Evolutionary conservation across 2,888 invertebrate genomes (phyloP).

Genomic region (Smittia sp.): DNA sequence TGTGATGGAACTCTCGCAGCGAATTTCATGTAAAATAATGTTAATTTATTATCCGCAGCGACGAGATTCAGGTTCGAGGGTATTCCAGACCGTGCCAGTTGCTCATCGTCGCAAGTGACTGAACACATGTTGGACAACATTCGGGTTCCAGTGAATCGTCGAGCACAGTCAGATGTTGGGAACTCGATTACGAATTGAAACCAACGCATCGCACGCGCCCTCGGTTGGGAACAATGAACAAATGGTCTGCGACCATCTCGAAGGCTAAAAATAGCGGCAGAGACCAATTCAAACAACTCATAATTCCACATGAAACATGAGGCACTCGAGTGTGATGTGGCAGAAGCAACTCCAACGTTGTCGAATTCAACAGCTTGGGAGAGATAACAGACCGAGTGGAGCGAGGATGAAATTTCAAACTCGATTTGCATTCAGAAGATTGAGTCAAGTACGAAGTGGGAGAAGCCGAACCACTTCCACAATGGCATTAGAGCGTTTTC

Average conservation of each 20-base stretch:
- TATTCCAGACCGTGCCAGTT: slow-evolving; percentile 32
- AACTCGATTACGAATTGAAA: not conserved
- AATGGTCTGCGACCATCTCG: slow-evolving; percentile 3
- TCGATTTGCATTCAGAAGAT: not conserved
- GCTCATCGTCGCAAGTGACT: slow-evolving; percentile 15
- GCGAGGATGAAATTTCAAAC: not conserved
- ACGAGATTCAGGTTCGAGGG: not conserved
- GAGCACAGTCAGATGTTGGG: not conserved
- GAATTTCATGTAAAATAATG: slow-evolving; percentile 10
- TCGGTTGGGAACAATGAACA: not conserved
- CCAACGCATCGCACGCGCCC: slow-evolving; percentile 36
- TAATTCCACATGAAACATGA: too few relatives aligned
- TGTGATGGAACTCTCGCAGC: not conserved
- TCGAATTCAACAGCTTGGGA: slow-evolving; percentile 36
- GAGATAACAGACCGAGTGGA: not conserved
- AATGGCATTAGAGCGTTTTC: too few relatives aligned
- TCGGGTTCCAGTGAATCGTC: not conserved
- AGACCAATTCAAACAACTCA: slow-evolving; percentile 18
- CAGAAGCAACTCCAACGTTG: not conserved
- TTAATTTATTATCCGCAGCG: not conserved
- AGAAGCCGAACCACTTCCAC: not conserved
- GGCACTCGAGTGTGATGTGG: not conserved
- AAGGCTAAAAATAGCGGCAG: slow-evolving; percentile 8
- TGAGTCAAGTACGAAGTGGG: not conserved
- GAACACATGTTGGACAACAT: slow-evolving; percentile 29